Base-by-base conservation (phyloP, 2,113 vertebrate species). In the Bothrops jararaca region DNA sequence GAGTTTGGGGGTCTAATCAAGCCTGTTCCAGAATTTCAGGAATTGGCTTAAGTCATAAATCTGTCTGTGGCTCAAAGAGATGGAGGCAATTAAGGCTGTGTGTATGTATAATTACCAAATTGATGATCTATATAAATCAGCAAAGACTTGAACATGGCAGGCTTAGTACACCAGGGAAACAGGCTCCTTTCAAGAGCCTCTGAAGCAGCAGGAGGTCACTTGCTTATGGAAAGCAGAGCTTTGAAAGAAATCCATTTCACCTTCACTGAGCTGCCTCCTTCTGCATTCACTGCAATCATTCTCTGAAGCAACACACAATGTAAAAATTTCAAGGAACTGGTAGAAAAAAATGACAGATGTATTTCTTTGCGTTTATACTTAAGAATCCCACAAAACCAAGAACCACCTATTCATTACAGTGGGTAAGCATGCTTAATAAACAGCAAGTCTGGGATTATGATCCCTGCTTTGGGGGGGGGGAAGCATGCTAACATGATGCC, bases 31-130 rank as follows among this genome's bases (percentile, higher is more conserved):
- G 96, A 96, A 97, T 97, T 97, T 97, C 95, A 97, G 95, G 97
- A 97, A 97, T 96, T 89, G 95, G 96, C 95, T 1, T 91, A 85
- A 92, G 95, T 86, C 95, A 97, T 98, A 97, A 98, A 97, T 97
- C 96, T 96, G 94, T 92, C 86, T 0, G 64, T 0, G 89, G 95
- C 97, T 95, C 91, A 94, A 93, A 89, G 96, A 97, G 97, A 97
- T 95, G 92, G 95, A 96, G 96, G 95, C 95, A 97, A 98, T 98
- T 97, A 97, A 96, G 96, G 80, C 95, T 97, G 94, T 96, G 97
- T 97, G 97, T 97, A 96, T 94, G 95, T 96, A 87, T 96, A 97
- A 97, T 97, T 97, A 97, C 97, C 97, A 97, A 94, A 94, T 95
- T 96, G 96, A 97, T 96, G 96, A 97, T 96, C 95, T 96, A 92